Percentiles rank a stretch among this genome's conserved stretches.
phyloP scores from a whole-genome alignment of 2,888 invertebrate species.

The Drosophila niveifrons region DNA sequence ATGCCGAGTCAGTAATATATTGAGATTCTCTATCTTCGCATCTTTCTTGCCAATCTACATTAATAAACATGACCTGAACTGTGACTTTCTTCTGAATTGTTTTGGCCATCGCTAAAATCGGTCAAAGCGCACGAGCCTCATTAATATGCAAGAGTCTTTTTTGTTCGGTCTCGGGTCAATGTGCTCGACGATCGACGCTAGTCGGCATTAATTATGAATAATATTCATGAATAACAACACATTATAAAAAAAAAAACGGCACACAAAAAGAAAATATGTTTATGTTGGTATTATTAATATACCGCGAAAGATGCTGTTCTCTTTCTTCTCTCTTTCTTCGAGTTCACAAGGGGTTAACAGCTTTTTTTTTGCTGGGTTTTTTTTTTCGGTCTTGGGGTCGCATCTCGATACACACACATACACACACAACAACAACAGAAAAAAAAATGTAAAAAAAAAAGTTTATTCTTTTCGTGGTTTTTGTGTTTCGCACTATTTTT shows the following conservation, averaged over 20 bases:
- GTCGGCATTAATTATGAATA: slow-evolving; percentile 38
- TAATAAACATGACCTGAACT: slow-evolving; percentile 38
- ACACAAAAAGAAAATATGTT: slow-evolving; percentile 19
- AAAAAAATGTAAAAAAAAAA: slow-evolving; percentile 65
- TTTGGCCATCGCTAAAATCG: slow-evolving; percentile 40
- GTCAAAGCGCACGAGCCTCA: slow-evolving; percentile 62
- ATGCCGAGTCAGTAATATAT: background rate
- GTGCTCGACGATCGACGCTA: slow-evolving; percentile 39
- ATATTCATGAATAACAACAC: slow-evolving; percentile 19
- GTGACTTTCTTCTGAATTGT: slow-evolving; percentile 23
- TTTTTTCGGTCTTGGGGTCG: background rate
- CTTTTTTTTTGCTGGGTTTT: slow-evolving; percentile 6
- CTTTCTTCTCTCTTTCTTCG: slow-evolving; percentile 15
- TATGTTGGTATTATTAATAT: slow-evolving; percentile 9
- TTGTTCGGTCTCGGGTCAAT: slow-evolving; percentile 50
- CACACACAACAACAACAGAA: slow-evolving; percentile 56
- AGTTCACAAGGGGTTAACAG: slow-evolving; percentile 43
- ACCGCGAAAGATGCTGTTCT: background rate
- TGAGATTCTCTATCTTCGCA: slow-evolving; percentile 3
- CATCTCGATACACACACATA: slow-evolving; percentile 34
- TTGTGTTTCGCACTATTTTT: slow-evolving; percentile 43
- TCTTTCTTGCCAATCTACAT: slow-evolving; percentile 14
- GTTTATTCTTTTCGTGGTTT: slow-evolving; percentile 49
- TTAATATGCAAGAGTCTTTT: slow-evolving; percentile 40
- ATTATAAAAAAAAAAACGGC: slow-evolving; percentile 16